phyloP scores from a whole-genome alignment of 2,113 vertebrate species.

The Barnardius zonarius region DNA sequence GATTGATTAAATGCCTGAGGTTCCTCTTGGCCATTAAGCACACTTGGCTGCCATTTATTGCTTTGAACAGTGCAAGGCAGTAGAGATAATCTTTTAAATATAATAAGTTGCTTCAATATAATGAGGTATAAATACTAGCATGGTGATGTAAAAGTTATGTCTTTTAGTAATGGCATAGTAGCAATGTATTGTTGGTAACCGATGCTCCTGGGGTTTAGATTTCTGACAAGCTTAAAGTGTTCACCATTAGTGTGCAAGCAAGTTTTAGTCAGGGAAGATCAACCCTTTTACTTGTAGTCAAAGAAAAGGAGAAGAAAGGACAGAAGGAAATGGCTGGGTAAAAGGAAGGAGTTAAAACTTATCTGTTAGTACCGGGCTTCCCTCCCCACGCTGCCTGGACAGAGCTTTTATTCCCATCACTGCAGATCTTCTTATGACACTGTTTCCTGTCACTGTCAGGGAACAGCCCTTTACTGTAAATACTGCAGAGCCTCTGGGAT shows the following conservation, averaged over 20 bases:
- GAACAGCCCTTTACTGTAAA: not conserved
- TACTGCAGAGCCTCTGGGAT: not conserved
- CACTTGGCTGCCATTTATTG: conserved; percentile 52
- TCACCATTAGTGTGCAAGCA: not conserved
- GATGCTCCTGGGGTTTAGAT: not conserved
- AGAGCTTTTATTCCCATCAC: not conserved
- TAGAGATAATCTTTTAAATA: conserved; percentile 38
- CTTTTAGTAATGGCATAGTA: not conserved
- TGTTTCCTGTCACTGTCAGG: not conserved
- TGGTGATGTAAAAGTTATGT: not conserved
- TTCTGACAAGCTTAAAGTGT: not conserved
- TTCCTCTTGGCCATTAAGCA: conserved; percentile 58
- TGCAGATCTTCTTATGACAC: not conserved
- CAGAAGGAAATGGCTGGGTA: not conserved
- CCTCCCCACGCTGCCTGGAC: too few species aligned
- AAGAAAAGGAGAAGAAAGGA: not conserved
- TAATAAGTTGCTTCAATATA: not conserved
- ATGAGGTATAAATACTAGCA: not conserved
- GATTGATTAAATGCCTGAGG: conserved; percentile 53
- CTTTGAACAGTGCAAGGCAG: conserved; percentile 9
- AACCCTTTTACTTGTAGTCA: not conserved
- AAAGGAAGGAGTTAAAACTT: not conserved
- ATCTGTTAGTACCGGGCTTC: accelerated
- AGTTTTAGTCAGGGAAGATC: not conserved
- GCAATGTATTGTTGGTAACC: not conserved